A percentile compares a stretch with the other conserved stretches of the same genome.
Evolutionary conservation across 2,113 vertebrate genomes (phyloP).

Genomic region (Psammodynastes pulverulentus): DNA sequence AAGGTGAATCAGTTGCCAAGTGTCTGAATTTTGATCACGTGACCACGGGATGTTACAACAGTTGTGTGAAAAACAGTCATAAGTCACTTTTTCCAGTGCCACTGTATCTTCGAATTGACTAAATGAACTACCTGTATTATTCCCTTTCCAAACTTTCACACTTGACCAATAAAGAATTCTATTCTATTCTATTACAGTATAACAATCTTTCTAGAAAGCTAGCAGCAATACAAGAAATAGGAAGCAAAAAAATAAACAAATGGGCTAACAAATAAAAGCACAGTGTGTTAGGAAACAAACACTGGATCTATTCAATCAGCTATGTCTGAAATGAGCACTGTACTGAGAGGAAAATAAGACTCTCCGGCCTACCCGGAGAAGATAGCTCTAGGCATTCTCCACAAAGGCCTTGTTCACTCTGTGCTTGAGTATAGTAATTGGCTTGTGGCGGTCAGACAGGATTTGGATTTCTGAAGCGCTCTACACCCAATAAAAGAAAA

Average conservation of each 20-base stretch:
- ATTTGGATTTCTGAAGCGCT: neutral
- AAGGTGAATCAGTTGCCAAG: neutral
- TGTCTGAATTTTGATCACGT: neutral
- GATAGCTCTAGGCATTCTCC: neutral
- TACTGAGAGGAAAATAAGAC: neutral
- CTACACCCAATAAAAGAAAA: neutral
- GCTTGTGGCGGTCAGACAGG: neutral
- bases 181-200: too few relatives aligned
- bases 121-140: neutral
- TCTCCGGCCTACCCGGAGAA: neutral
- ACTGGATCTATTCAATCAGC: neutral
- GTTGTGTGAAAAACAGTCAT: neutral
- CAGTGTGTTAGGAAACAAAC: neutral
- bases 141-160: neutral
- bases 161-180: too few relatives aligned
- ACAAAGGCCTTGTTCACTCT: neutral
- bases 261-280: neutral
- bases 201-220: neutral
- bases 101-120: neutral
- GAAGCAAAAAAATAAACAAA: neutral
- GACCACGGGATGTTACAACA: neutral
- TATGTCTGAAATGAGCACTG: neutral
- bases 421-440: neutral
- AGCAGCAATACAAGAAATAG: neutral
- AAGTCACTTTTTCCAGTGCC: neutral